Base-by-base conservation (phyloP, 1,140 invertebrate species). In the Phortica variegata region DNA sequence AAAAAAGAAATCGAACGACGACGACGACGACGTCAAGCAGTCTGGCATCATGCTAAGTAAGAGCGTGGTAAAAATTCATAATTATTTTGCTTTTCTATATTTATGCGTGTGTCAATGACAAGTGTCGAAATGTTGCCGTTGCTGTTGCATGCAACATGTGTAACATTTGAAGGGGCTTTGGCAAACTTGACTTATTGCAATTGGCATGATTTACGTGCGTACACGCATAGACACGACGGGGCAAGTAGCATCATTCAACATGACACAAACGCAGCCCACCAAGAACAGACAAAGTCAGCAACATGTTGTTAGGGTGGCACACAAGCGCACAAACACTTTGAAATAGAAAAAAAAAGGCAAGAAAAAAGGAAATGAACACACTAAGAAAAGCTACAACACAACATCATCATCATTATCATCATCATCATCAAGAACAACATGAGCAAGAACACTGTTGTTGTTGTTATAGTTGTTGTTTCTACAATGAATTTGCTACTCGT, bases 131-230 rank as follows among this genome's bases (percentile, higher is more conserved):
- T n/a, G n/a, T n/a, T n/a, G n/a, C n/a, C n/a, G n/a, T n/a, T n/a
- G n/a, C n/a, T n/a, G n/a, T n/a, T n/a, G n/a, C n/a, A n/a, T n/a
- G n/a, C n/a, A n/a, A n/a, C n/a, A n/a, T n/a, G n/a, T n/a, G n/a
- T n/a, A n/a, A n/a, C n/a, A n/a, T n/a, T n/a, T n/a, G n/a, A n/a
- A n/a, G n/a, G n/a, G 52, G 23, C 52, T 33, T 34, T 16, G 33
- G 21, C 29, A 50, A 52, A 26, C 48, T 50, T 40, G 32, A 56
- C 59, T 66, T 63, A 68, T 66, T 66, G 61, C 66, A 66, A 66
- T 66, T 66, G 62, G 63, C 63, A 68, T 66, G 62, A 66, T 66
- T 68, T 66, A 68, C 62, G 60, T 51, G 52, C 45, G 46, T 42
- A 33, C 9, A 12, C 44, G 18, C 33, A 15, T 26, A 29, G 26